Percentiles rank a stretch among this genome's conserved stretches.
phyloP scores from a whole-genome alignment of 2,888 invertebrate genomes.

The Tipula unca region DNA sequence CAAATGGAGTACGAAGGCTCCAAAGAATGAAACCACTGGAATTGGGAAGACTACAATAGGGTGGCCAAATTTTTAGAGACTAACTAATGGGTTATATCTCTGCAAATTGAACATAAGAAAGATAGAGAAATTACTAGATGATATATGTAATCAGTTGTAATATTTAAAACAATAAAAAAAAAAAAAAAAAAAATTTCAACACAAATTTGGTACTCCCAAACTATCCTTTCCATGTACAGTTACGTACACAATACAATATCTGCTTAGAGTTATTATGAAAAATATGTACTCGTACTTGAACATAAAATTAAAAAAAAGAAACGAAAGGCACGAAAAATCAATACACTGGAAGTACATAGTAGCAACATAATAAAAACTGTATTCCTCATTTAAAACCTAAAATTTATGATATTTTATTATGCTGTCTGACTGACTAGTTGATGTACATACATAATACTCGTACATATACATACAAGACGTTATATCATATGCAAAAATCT shows the following conservation, averaged over 20 bases:
- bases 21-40: too few relatives aligned
- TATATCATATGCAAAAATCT: not conserved
- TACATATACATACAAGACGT: not conserved
- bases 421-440: conserved; percentile 14
- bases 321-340: not conserved
- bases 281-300: not conserved
- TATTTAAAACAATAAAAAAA: not conserved
- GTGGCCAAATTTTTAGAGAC: too few relatives aligned
- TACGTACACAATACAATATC: not conserved
- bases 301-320: not conserved
- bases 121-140: too few relatives aligned
- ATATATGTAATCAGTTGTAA: too few relatives aligned
- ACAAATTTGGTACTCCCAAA: not conserved
- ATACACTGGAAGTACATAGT: not conserved
- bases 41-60: too few relatives aligned
- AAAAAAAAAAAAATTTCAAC: not conserved
- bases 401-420: not conserved
- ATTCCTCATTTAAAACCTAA: not conserved
- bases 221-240: not conserved
- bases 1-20: too few relatives aligned
- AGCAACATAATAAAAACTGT: not conserved
- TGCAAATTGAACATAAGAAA: too few relatives aligned
- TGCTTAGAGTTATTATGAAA: not conserved
- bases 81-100: too few relatives aligned
- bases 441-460: not conserved